Evolutionary conservation across 1,140 invertebrate genomes (phyloP).

Genomic region (Camponotus pennsylvanicus): DNA sequence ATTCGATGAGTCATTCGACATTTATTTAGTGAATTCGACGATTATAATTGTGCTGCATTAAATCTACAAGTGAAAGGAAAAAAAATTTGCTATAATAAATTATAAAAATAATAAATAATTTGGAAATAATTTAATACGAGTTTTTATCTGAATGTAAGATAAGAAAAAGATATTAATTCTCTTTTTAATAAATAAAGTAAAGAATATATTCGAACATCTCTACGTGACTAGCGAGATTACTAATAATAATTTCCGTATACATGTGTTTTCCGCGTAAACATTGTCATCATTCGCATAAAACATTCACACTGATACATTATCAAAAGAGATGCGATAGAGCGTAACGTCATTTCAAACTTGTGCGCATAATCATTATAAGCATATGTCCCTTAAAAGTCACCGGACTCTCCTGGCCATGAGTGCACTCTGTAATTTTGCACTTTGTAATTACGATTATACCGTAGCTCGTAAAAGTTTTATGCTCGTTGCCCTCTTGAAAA

Average conservation of each 20-base stretch:
- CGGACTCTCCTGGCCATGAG: conserved; percentile 18
- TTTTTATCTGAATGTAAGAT: not conserved
- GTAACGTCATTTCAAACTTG: conserved; percentile 34
- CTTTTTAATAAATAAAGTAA: not conserved
- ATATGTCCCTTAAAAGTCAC: conserved; percentile 34
- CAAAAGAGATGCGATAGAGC: conserved; percentile 10
- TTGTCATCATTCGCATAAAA: not conserved
- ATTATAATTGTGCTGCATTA: not conserved
- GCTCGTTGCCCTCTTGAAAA: conserved; percentile 16
- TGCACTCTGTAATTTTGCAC: conserved; percentile 70
- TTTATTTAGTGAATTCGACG: not conserved
- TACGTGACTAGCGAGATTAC: not conserved
- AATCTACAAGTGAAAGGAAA: no score
- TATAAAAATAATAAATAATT: not conserved
- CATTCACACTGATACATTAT: conserved; percentile 17
- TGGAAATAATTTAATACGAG: not conserved
- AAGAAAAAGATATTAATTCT: not conserved
- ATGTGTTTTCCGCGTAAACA: conserved; percentile 23
- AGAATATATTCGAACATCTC: not conserved
- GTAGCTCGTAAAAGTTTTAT: conserved; percentile 63
- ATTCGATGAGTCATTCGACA: not conserved
- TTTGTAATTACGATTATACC: conserved; percentile 71
- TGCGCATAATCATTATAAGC: conserved; percentile 34
- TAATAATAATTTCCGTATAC: conserved; percentile 12
- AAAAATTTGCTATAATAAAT: not conserved